phyloP scores from a whole-genome alignment of 2,113 vertebrate species.

The Channa argus region DNA sequence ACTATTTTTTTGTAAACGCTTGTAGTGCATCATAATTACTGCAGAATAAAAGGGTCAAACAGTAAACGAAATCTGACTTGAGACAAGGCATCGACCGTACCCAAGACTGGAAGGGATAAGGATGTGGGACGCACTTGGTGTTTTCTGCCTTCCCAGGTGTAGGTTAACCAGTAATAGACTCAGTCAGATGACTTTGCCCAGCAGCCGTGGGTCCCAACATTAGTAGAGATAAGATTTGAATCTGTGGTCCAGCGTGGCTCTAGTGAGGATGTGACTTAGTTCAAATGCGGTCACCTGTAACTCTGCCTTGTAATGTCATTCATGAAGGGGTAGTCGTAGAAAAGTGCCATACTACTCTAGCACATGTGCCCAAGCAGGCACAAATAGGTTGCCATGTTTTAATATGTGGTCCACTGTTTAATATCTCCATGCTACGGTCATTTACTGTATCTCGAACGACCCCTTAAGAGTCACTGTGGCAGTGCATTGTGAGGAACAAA shows the following conservation, averaged over 20 bases:
- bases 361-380: neutral
- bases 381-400: neutral
- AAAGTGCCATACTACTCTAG: no score
- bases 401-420: neutral
- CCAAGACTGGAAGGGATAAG: no score
- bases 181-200: neutral
- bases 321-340: no score
- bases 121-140: no score
- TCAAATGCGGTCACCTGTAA: neutral
- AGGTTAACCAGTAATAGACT: neutral
- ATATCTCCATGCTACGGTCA: neutral
- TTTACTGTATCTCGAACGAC: constrained; percentile 14
- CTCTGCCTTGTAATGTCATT: neutral
- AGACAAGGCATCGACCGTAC: no score
- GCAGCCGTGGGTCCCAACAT: neutral
- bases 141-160: neutral
- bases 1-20: no score
- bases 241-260: neutral
- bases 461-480: constrained; percentile 11
- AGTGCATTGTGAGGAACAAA: constrained; percentile 76
- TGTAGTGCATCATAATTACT: no score
- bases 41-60: no score
- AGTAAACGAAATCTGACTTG: no score
- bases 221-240: neutral
- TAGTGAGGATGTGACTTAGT: no score